Evolutionary conservation across 1,140 invertebrate genomes (phyloP).

Genomic region (Heliothis subflexa): DNA sequence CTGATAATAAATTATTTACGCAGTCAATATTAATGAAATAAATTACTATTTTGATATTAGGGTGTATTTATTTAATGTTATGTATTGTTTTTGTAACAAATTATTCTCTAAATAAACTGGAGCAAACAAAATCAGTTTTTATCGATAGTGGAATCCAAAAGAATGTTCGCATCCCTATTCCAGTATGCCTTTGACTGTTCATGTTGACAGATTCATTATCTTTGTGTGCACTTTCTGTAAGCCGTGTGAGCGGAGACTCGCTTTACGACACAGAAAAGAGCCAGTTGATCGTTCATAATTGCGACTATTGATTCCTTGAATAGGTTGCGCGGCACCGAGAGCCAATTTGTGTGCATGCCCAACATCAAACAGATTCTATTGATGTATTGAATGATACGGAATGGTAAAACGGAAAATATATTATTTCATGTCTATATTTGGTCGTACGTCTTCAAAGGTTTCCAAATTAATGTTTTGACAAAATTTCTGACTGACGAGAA

Average conservation of each 20-base stretch:
- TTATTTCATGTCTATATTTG: conserved; percentile 17
- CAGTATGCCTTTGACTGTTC: conserved; percentile 30
- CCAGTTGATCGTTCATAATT: conserved; percentile 35
- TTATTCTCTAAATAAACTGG: no score
- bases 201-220: conserved; percentile 54
- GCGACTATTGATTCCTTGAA: conserved; percentile 41
- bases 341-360: conserved; percentile 17
- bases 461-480: not conserved
- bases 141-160: not conserved
- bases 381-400: not conserved
- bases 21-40: no score
- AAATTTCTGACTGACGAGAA: not conserved
- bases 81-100: no score
- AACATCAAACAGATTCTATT: conserved; percentile 6
- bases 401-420: not conserved
- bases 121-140: not conserved
- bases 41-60: no score
- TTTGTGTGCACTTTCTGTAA: conserved; percentile 40
- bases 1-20: no score
- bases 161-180: conserved; percentile 1
- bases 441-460: not conserved
- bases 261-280: conserved; percentile 9
- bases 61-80: no score
- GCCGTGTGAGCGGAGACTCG: not conserved
- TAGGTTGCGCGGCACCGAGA: not conserved